Base-by-base conservation (phyloP, 2,113 vertebrate genomes). In the Argyrosomus japonicus region DNA sequence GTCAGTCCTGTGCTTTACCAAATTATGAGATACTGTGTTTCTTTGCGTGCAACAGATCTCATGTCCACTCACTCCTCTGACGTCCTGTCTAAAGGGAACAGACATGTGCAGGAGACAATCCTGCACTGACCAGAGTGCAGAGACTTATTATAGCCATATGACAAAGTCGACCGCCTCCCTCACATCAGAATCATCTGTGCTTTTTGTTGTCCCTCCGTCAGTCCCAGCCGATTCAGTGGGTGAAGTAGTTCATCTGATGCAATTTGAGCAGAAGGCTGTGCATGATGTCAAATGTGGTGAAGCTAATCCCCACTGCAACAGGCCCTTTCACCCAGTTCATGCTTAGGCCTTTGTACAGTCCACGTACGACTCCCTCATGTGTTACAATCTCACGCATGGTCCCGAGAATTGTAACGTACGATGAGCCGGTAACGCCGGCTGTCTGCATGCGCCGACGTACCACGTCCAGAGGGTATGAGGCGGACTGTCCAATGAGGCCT, bases 281-380 rank as follows among this genome's bases (percentile, higher is more conserved):
- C 13, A 88, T 96, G 85, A 99, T 93, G 94, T 99, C 98, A 12
- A 99, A 99, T 64, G 98, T 99, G 79, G 96, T 97, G 92, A 99
- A 97, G 93, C 98, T 99, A 81, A 99, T 96, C 5, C 97, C 98
- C 73, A 99, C 98, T 0, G 97, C 97, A 7, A 99, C 90, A 2
- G 98, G 98, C 2, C 98, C 98, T 81, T 99, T 99, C 27, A 99
- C 91, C 98, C 98, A 99, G 95, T 99, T 99, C 98, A 99, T 99
- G 94, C 98, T 99, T 75, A 99, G 95, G 64, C 98, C 98, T 82
- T 99, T 99, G 95, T 99, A 99, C 4, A 99, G 87, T 65, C 98
- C 98, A 0, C 94, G 92, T 70, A 97, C n/a, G 0, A 97, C 82
- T 36, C 98, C 98, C 84, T 99, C 98, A 69, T 97, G 95, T 0